These are phyloP conservation scores for Oostethus manadensis DNA, from an alignment of 2,113 vertebrate species.

Conservation along the genomic window DNA sequence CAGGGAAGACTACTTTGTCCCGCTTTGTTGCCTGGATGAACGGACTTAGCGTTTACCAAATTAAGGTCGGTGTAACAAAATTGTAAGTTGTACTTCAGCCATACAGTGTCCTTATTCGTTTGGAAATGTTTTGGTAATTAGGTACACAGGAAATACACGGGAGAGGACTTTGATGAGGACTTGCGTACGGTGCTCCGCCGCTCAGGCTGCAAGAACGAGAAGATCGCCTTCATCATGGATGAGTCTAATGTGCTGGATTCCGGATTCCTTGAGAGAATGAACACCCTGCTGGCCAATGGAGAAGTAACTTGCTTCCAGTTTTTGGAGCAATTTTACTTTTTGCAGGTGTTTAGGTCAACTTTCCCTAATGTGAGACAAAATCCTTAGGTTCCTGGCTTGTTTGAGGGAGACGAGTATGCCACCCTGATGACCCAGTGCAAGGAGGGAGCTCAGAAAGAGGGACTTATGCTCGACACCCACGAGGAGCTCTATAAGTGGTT, in stretches of 20 bases:
- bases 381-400: conserved; percentile 90
- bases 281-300: conserved; percentile 94
- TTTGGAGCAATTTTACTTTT: not conserved
- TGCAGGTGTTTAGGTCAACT: not conserved
- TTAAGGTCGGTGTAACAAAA: conserved; percentile 78
- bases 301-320: conserved; percentile 72
- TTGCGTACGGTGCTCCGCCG: conserved; percentile 91
- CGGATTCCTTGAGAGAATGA: conserved; percentile 97
- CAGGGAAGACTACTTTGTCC: conserved; percentile 94
- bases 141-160: conserved; percentile 97
- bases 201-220: conserved; percentile 97
- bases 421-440: conserved; percentile 98
- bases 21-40: conserved; percentile 99
- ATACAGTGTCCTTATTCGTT: not conserved
- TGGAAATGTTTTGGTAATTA: conserved; percentile 38
- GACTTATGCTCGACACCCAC: conserved; percentile 95
- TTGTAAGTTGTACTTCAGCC: not conserved
- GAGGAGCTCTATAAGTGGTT: conserved; percentile 99
- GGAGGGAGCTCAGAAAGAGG: conserved; percentile 97
- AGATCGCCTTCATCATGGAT: conserved; percentile 99
- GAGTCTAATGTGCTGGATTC: conserved; percentile 97
- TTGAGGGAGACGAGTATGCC: conserved; percentile 96
- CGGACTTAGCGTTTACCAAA: conserved; percentile 95
- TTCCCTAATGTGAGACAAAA: not conserved
- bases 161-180: conserved; percentile 98